phyloP scores from a whole-genome alignment of 2,113 vertebrate genomes.

The Gorsachius goisagi region DNA sequence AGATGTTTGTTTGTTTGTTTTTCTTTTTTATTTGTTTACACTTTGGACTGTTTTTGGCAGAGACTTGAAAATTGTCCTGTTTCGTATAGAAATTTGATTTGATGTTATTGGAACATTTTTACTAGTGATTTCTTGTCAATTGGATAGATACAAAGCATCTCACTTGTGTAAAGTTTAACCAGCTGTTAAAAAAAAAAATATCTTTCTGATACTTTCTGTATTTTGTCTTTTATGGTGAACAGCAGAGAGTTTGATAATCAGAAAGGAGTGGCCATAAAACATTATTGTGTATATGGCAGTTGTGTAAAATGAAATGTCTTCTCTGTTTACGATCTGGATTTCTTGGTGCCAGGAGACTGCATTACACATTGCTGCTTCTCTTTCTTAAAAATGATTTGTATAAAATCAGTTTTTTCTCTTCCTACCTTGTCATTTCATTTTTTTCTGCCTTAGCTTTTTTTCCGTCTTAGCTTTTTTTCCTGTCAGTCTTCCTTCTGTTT shows the following conservation, averaged over 20 bases:
- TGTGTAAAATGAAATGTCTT: not conserved
- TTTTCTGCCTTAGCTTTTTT: not conserved
- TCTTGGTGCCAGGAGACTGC: not conserved
- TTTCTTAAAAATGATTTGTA: not conserved
- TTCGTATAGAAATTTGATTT: not conserved
- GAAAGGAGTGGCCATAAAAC: not conserved
- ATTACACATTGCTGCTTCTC: not conserved
- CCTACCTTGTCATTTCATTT: not conserved
- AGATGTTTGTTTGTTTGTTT: not conserved
- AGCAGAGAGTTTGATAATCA: not conserved
- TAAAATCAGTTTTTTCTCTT: not conserved
- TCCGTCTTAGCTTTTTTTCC: fast-evolving
- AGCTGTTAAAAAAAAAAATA: not conserved
- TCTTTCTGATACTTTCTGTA: not conserved
- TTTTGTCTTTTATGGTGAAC: not conserved
- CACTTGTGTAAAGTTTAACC: not conserved
- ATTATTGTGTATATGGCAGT: too few relatives aligned
- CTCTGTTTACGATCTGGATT: not conserved
- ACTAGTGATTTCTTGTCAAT: not conserved
- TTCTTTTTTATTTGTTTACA: not conserved
- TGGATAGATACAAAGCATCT: not conserved
- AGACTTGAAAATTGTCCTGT: not conserved
- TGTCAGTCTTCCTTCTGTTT: not conserved
- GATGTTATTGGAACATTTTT: not conserved
- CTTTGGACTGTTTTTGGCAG: not conserved